phyloP scores from a whole-genome alignment of 2,797 vertebrate species.

The Phalanger gymnotis region DNA sequence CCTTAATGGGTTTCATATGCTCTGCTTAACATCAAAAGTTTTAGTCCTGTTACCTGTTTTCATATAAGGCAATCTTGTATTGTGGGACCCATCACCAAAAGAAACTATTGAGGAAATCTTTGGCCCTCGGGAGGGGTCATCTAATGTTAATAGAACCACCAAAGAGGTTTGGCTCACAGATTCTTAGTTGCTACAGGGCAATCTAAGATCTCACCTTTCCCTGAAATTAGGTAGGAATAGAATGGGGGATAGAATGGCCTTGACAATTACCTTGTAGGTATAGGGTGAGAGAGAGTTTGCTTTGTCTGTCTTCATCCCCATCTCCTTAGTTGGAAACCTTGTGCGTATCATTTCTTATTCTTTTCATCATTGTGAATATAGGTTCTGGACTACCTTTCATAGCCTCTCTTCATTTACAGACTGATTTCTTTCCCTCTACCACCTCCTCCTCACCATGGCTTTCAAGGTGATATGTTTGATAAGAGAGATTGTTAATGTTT shows the following conservation, averaged over 20 bases:
- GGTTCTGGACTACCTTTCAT: not conserved
- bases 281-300: not conserved
- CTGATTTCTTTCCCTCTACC: not conserved
- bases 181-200: not conserved
- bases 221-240: not conserved
- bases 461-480: not conserved
- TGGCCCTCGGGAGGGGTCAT: not conserved
- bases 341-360: not conserved
- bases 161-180: not conserved
- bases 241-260: not conserved
- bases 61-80: not conserved
- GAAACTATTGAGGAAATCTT: not conserved
- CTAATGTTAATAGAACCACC: not conserved
- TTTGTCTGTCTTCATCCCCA: not conserved
- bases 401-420: not conserved
- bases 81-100: not conserved
- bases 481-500: slow-evolving; percentile 39
- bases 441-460: not conserved
- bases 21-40: not conserved
- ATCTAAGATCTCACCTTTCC: not conserved
- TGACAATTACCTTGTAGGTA: not conserved
- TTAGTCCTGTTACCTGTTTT: not conserved
- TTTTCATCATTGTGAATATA: not conserved
- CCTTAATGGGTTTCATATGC: not conserved
- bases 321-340: not conserved